Base-by-base conservation (phyloP, 2,888 invertebrate genomes). In the Pharmacophagus antenor region DNA sequence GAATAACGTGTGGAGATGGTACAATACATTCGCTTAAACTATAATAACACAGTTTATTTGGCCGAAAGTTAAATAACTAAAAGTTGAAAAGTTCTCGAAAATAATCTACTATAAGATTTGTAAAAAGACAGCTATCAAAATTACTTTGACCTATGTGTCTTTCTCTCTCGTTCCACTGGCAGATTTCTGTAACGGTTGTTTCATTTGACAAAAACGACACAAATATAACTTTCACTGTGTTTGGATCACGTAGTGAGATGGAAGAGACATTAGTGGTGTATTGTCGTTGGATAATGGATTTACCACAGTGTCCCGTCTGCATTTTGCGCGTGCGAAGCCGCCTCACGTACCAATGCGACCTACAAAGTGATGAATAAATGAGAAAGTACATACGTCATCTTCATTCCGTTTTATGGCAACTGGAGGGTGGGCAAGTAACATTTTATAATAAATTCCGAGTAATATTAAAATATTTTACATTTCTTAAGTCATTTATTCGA, bases 311-410 rank as follows among this genome's bases (percentile, higher is more conserved):
- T 63, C 61, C 65, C 58, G 65, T 57, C 62, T 49, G 55, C 46
- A 53, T 58, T 58, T 47, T 69, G 72, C 74, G 72, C 67, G 71
- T 68, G 74, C 70, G 63, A 71, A 67, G 67, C 70, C 69, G 68
- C 67, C 71, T 71, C 75, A 70, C 74, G 73, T 73, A 71, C 70
- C 71, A 63, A 67, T 70, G 73, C 77, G 85, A 85, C 87, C 87
- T 79, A 88, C 84, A 82, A 79, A 82, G 74, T 77, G 79, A 80
- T 80, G 79, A 81, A 82, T 81, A 80, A 79, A 78, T 80, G 84
- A 80, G 86, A 87, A 86, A 61, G 61, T 61, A 52, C 56, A 61
- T 61, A 41, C 52, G 56, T 37, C 31, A 46, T 6, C 23, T 51
- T 51, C 21, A 41, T 21, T 58, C 25, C 56, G 47, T 51, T 47